Percentiles rank a stretch among this genome's conserved stretches.
Evolutionary conservation across 92 coral and sea anemone species (phyloP).

Genomic region (Epizoanthus rinbou): DNA sequence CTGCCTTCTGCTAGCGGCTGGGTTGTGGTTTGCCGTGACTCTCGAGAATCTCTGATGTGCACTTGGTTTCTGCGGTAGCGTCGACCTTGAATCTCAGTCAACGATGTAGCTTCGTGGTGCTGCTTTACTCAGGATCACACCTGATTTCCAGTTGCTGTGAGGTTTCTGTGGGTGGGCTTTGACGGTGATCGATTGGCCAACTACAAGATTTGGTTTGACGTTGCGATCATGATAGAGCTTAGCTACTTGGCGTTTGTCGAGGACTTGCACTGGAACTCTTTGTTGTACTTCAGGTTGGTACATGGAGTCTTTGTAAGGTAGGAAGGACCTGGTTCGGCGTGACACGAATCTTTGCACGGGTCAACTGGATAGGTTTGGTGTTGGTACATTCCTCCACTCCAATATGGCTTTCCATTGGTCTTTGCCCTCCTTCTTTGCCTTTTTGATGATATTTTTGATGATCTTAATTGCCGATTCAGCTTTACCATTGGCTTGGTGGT

Average conservation of each 20-base stretch:
- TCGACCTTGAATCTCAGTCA: constrained; percentile 16
- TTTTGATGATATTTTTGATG: constrained; percentile 46
- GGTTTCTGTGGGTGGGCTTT: no score
- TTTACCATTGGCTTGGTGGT: constrained; percentile 62
- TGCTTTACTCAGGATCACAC: constrained; percentile 8
- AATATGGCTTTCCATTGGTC: constrained; percentile 66
- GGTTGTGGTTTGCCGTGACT: background rate
- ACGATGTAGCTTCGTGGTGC: constrained; percentile 37
- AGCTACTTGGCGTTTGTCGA: constrained; percentile 49
- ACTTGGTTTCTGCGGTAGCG: background rate
- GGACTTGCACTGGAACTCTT: constrained; percentile 42
- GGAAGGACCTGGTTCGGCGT: constrained; percentile 55
- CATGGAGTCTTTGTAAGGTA: constrained; percentile 57
- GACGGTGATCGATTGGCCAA: no score
- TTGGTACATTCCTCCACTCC: constrained; percentile 60
- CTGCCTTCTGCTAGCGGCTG: constrained; percentile 3
- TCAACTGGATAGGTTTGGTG: constrained; percentile 53
- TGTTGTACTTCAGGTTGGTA: constrained; percentile 55
- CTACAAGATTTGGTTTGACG: constrained; percentile 1
- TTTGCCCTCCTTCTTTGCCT: constrained; percentile 48
- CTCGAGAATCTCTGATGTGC: background rate
- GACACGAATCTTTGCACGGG: constrained; percentile 65
- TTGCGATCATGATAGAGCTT: constrained; percentile 41
- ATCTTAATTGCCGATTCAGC: constrained; percentile 48
- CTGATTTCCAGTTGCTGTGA: no score